Percentiles rank a stretch among this genome's conserved stretches.
Evolutionary conservation across 2,797 vertebrate species (phyloP).

Genomic region (Peromyscus melanophrys): DNA sequence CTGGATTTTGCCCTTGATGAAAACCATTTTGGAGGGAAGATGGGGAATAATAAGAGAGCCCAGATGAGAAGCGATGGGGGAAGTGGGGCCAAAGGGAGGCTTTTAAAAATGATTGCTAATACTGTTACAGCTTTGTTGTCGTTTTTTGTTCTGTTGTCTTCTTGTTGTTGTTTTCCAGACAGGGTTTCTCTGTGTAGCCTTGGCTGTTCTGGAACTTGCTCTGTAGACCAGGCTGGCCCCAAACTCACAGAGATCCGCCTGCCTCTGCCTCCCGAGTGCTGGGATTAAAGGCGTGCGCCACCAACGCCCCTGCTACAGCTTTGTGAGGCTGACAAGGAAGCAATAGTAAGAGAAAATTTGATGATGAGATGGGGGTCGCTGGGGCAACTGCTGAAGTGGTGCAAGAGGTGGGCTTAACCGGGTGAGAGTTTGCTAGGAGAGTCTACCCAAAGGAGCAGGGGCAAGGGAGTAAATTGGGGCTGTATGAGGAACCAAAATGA

Average conservation of each 20-base stretch:
- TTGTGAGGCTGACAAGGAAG: neutral
- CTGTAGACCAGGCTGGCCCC: neutral
- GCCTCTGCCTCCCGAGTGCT: neutral
- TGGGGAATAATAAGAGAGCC: neutral
- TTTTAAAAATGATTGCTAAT: neutral
- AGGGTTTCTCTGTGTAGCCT: neutral
- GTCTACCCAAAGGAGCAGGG: neutral
- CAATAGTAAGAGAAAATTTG: conserved; percentile 11
- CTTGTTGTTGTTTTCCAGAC: neutral
- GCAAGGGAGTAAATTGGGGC: neutral
- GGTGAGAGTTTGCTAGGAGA: neutral
- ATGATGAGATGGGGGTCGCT: neutral
- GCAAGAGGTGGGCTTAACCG: neutral
- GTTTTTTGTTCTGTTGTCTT: no score
- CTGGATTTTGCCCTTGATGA: neutral
- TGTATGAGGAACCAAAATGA: neutral
- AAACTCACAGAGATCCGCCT: neutral
- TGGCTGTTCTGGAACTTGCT: neutral
- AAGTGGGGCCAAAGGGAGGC: neutral
- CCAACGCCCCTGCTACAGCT: neutral
- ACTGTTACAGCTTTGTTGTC: neutral
- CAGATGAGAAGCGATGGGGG: neutral
- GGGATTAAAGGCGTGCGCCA: neutral
- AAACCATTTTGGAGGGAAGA: conserved; percentile 27
- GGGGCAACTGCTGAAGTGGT: neutral